Evolutionary conservation across 2,888 invertebrate species (phyloP), one percentile per base, ranked within the genome.

Genomic region (Ennomos quercinarius): DNA sequence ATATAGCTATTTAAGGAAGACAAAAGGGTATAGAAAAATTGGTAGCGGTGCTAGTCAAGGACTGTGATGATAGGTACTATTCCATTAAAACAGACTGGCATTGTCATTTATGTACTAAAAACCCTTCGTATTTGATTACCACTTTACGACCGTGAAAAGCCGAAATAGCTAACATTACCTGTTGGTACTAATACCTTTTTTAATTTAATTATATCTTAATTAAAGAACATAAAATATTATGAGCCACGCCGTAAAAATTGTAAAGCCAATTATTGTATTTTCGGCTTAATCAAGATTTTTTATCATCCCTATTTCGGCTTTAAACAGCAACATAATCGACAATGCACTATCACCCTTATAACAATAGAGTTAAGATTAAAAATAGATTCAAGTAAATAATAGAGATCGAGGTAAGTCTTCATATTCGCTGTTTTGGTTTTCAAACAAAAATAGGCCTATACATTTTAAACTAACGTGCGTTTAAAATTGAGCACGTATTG

Each of bases 401-500:
- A 63, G 68, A 69, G 64, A 57, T 69, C 71, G 41, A 66, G 65
- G 66, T 64, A 67, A 83, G 80, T 81, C 78, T 83, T 81, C 66
- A 37, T 12, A 78, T 84, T 83, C 83, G 84, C 83, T 82, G 83
- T 78, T 76, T 71, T 55, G 67, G 68, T 80, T 76, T 40, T n/a
- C 41, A 52, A 59, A 51, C 43, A 47, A 61, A 47, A 61, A 63
- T 71, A 74, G 72, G 70, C 71, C 72, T 58, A 56, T 2, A n/a
- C n/a, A n/a, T 40, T 57, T 52, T 49, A 46, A 50, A 44, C 2
- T 51, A 60, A 52, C 9, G 9, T 51, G 12, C 48, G 52, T 50
- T 44, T 48, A 61, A 54, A 48, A 63, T 59, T 59, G 57, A 64
- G 55, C 57, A 46, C 39, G 27, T 27, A 27, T 52, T 36, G n/a